Evolutionary conservation across 1,140 invertebrate genomes (phyloP).

Genomic region (Goniozus legneri): DNA sequence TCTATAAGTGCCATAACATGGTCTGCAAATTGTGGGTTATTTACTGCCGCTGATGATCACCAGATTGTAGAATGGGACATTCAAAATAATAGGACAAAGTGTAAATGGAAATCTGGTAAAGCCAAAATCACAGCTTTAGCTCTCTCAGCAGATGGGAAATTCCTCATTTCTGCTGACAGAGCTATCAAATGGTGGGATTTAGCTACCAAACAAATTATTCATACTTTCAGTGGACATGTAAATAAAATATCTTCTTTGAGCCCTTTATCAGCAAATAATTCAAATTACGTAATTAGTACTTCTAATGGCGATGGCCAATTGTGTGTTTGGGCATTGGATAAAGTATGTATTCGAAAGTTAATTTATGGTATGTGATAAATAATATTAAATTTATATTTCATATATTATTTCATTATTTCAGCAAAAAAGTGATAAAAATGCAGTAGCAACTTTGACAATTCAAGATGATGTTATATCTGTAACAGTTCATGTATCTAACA

Average conservation of each 20-base stretch:
- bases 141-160: slow-evolving; percentile 60
- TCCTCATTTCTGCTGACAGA: slow-evolving; percentile 63
- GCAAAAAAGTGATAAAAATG: slow-evolving; percentile 44
- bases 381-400: too few relatives aligned
- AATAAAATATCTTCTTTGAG: slow-evolving; percentile 60
- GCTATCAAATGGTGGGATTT: slow-evolving; percentile 67
- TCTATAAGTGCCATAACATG: slow-evolving; percentile 56
- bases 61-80: slow-evolving; percentile 55
- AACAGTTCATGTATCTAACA: slow-evolving; percentile 35
- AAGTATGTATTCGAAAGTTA: too few relatives aligned
- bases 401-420: slow-evolving; percentile 13
- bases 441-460: slow-evolving; percentile 47
- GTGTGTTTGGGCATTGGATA: slow-evolving; percentile 60
- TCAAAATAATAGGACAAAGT: slow-evolving; percentile 50
- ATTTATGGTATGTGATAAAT: too few relatives aligned
- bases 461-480: slow-evolving; percentile 45
- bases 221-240: slow-evolving; percentile 66
- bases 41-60: slow-evolving; percentile 54
- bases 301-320: slow-evolving; percentile 59
- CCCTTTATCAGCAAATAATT: slow-evolving; percentile 44
- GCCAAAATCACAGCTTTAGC: slow-evolving; percentile 65
- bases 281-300: slow-evolving; percentile 62
- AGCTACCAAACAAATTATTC: slow-evolving; percentile 57
- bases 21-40: slow-evolving; percentile 50
- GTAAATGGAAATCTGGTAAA: slow-evolving; percentile 64